Percentiles rank a stretch among this genome's conserved stretches.
These are phyloP conservation scores for Trichechus manatus DNA, from an alignment of 2,113 vertebrate species.

Conservation along the genomic window DNA sequence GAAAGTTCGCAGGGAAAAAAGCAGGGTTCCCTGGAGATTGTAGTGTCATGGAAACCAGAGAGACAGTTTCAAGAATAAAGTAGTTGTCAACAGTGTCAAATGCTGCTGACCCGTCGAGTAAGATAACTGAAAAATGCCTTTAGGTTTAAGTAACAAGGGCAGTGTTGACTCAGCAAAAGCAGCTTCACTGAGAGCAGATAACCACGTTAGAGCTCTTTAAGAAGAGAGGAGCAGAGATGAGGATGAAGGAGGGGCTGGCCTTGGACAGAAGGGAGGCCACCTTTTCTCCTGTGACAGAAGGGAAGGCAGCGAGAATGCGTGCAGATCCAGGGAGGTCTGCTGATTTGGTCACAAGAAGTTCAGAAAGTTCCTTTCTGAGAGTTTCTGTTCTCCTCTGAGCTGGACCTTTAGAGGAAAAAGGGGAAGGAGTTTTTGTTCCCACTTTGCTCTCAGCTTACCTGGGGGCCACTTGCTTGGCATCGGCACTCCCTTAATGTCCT, in stretches of 20 bases:
- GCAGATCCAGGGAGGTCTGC: background rate
- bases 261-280: background rate
- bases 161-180: slow-evolving; percentile 46
- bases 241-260: background rate
- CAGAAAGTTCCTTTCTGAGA: background rate
- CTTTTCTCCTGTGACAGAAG: background rate
- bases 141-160: slow-evolving; percentile 50
- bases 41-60: slow-evolving; percentile 19
- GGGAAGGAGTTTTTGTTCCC: background rate
- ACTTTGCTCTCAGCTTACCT: background rate
- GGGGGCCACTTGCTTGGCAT: background rate
- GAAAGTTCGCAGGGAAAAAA: background rate
- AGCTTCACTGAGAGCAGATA: background rate
- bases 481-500: background rate
- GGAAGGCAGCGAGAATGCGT: background rate
- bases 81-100: slow-evolving; percentile 15
- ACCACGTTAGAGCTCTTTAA: background rate
- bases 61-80: slow-evolving; percentile 35
- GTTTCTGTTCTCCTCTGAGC: background rate
- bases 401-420: background rate
- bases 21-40: background rate
- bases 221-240: background rate
- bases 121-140: slow-evolving; percentile 44
- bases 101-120: slow-evolving; percentile 15
- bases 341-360: background rate